Conservation (phyloP, 2,888 invertebrate genomes). For the Norana najaformis region DNA sequence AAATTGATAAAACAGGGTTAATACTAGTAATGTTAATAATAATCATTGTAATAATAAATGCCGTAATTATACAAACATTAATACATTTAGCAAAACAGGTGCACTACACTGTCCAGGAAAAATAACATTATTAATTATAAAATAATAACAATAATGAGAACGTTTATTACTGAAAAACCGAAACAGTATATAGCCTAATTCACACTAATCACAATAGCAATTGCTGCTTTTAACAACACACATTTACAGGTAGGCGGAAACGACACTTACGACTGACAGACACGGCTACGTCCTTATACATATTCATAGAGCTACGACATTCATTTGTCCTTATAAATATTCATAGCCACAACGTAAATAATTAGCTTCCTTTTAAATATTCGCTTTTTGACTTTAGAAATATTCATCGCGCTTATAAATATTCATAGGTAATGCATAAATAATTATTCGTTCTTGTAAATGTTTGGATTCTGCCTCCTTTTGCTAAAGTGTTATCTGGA, state of each 20-base stretch:
- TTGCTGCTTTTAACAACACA: background rate
- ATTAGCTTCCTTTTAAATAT: background rate
- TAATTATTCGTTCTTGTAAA: background rate
- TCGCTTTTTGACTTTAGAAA: background rate
- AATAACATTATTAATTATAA: background rate
- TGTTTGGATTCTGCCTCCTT: background rate
- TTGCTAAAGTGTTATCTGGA: background rate
- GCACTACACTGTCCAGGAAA: background rate
- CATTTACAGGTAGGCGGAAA: background rate
- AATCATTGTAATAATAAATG: background rate
- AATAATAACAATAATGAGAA: no score
- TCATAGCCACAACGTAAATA: background rate
- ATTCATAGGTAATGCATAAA: conserved; percentile 3
- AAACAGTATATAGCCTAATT: background rate
- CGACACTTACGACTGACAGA: background rate
- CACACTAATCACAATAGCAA: background rate
- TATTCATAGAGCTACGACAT: background rate
- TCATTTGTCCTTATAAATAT: background rate
- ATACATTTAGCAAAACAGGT: background rate
- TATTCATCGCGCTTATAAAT: background rate
- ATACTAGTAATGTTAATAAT: background rate
- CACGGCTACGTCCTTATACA: background rate
- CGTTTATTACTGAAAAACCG: background rate
- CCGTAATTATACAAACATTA: background rate
- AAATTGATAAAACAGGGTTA: background rate